Evolutionary conservation across 2,113 vertebrate species (phyloP).

Genomic region (Ancistrus triradiatus): DNA sequence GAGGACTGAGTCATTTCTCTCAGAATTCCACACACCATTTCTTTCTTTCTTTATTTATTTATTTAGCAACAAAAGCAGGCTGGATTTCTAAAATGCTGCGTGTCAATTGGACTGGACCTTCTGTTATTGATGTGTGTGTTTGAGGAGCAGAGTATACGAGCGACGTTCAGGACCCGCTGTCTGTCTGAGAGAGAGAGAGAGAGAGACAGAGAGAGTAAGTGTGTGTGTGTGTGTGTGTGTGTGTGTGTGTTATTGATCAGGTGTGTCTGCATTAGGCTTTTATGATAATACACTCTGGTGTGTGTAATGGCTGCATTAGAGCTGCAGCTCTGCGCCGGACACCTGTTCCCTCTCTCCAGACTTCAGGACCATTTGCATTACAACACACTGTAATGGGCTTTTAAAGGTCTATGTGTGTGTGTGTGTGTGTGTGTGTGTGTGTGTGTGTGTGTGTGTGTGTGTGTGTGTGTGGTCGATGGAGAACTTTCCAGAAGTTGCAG

Average conservation of each 20-base stretch:
- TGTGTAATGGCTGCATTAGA: slow-evolving; percentile 76
- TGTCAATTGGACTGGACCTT: background rate
- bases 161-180: slow-evolving; percentile 27
- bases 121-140: background rate
- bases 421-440: slow-evolving; percentile 4
- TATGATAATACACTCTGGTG: slow-evolving; percentile 72
- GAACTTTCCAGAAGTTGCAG: slow-evolving; percentile 71
- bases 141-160: slow-evolving; percentile 1
- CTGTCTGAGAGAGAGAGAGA: background rate
- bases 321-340: slow-evolving; percentile 65
- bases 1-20: slow-evolving; percentile 29
- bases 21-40: background rate
- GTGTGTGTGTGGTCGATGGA: slow-evolving; percentile 35
- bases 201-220: no score
- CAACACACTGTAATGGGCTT: slow-evolving; percentile 71
- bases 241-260: slow-evolving; percentile 74
- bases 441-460: slow-evolving; percentile 24
- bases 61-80: background rate
- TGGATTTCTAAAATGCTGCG: background rate
- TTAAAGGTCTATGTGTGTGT: slow-evolving; percentile 48
- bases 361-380: slow-evolving; percentile 70
- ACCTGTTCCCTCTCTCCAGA: slow-evolving; percentile 70
- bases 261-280: slow-evolving; percentile 74
- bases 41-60: slow-evolving; percentile 1
- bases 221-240: slow-evolving; percentile 31